phyloP scores from a whole-genome alignment of 2,797 vertebrate species.

The Dipus sagitta region DNA sequence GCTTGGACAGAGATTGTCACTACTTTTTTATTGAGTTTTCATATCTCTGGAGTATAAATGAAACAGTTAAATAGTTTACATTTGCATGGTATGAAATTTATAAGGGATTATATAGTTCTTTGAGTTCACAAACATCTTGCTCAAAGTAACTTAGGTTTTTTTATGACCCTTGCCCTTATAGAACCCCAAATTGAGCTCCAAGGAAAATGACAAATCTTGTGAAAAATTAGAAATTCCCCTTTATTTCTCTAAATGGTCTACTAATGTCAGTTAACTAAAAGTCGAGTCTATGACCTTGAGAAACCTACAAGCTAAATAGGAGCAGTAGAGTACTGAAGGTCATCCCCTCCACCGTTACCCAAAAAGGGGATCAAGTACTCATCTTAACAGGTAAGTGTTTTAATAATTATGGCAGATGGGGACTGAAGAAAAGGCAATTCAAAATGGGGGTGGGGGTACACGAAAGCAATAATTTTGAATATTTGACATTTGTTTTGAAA shows the following conservation, averaged over 20 bases:
- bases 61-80: constrained; percentile 42
- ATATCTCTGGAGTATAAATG: constrained; percentile 48
- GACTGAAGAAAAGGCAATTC: constrained; percentile 49
- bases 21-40: constrained; percentile 53
- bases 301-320: constrained; percentile 57
- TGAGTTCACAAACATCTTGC: constrained; percentile 50
- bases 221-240: constrained; percentile 45
- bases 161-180: background rate
- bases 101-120: constrained; percentile 38
- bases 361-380: constrained; percentile 4
- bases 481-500: constrained; percentile 83
- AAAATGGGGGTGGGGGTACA: constrained; percentile 17
- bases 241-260: background rate
- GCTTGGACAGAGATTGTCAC: background rate
- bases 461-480: constrained; percentile 78
- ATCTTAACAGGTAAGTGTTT: constrained; percentile 43
- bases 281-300: constrained; percentile 72
- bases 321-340: constrained; percentile 26
- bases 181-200: constrained; percentile 11
- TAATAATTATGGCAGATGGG: constrained; percentile 50
- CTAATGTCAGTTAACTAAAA: constrained; percentile 61
- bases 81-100: constrained; percentile 27
- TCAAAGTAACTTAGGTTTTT: constrained; percentile 43
- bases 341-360: constrained; percentile 46
- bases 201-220: constrained; percentile 35